These are phyloP conservation scores for Octodonta nipae DNA, from an alignment of 2,888 invertebrate genomes.

Conservation along the genomic window DNA sequence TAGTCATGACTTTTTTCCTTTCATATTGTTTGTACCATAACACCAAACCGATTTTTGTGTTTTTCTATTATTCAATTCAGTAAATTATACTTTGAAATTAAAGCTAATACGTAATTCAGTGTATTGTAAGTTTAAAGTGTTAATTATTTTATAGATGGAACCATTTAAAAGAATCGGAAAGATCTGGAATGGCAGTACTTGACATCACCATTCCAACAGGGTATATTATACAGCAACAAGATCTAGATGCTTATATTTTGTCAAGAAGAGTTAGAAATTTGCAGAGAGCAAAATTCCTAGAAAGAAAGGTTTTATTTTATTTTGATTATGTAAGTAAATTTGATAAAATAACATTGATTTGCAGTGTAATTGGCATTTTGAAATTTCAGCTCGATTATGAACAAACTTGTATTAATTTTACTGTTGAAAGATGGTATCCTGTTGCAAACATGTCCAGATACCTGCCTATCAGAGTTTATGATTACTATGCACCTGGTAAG, in stretches of 20 bases:
- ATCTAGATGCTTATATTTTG: conserved; percentile 70
- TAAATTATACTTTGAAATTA: no score
- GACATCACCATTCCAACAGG: conserved; percentile 82
- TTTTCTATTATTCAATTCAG: no score
- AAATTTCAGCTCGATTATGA: conserved; percentile 58
- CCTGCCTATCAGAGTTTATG: conserved; percentile 79
- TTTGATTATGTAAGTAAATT: conserved; percentile 71
- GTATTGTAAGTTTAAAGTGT: background rate
- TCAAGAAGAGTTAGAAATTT: conserved; percentile 67
- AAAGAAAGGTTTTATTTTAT: conserved; percentile 78
- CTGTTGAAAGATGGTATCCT: conserved; percentile 87
- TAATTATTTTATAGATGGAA: conserved; percentile 52
- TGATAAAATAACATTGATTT: background rate
- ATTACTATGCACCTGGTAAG: conserved; percentile 88
- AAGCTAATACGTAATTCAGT: background rate
- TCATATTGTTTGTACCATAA: no score
- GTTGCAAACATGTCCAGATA: conserved; percentile 93
- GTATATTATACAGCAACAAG: conserved; percentile 82
- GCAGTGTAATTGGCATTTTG: conserved; percentile 4
- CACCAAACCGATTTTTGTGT: no score
- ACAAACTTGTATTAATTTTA: conserved; percentile 81
- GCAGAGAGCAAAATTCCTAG: conserved; percentile 69
- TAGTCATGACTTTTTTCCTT: no score
- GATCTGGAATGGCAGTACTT: conserved; percentile 78
- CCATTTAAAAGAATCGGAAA: conserved; percentile 58